Evolutionary conservation across 2,113 vertebrate genomes (phyloP).

Genomic region (Damaliscus lunatus): DNA sequence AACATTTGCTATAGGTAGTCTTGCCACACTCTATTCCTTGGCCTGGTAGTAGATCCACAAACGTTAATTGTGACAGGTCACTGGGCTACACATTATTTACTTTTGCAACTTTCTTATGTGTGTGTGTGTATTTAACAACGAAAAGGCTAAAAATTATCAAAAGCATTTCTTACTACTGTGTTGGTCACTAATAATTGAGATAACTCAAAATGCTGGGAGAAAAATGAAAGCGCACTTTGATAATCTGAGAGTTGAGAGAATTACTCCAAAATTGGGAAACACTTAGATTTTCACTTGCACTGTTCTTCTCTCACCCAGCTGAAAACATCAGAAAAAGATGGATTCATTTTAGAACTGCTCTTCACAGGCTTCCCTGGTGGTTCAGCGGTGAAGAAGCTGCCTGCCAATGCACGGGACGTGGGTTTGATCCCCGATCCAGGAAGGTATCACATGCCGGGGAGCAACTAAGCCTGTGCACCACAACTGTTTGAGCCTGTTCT

Average conservation of each 20-base stretch:
- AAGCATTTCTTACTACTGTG: background rate
- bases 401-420: background rate
- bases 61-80: background rate
- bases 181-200: background rate
- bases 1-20: background rate
- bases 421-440: background rate
- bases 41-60: background rate
- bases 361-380: background rate
- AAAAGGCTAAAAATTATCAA: background rate
- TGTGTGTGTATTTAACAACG: background rate
- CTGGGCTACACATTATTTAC: background rate
- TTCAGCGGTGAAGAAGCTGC: background rate
- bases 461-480: background rate
- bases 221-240: background rate
- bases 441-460: background rate
- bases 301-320: background rate
- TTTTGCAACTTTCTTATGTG: background rate
- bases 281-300: background rate
- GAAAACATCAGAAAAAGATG: background rate
- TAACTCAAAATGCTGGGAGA: background rate
- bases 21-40: background rate
- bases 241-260: background rate
- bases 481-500: rapidly evolving
- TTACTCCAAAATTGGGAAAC: background rate
- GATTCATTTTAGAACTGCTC: background rate